Conservation (phyloP, 2,113 vertebrate genomes). For the Leptosomus discolor region DNA sequence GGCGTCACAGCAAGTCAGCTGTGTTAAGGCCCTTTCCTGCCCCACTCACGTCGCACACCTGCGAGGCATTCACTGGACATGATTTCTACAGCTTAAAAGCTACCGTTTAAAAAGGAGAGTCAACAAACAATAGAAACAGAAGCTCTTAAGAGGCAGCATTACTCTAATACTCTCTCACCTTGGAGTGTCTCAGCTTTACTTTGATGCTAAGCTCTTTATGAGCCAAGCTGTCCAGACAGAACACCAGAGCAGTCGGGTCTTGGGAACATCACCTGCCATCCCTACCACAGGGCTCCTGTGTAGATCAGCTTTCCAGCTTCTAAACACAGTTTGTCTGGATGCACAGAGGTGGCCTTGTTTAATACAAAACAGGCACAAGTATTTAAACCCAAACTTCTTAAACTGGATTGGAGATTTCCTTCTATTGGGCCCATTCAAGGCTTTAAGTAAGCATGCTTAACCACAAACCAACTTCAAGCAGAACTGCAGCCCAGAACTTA, state of each 20-base stretch:
- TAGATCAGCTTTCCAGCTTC: background rate
- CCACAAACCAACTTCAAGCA: background rate
- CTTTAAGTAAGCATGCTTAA: background rate
- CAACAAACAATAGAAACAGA: background rate
- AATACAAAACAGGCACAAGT: background rate
- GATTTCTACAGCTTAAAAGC: background rate
- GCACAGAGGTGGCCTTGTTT: background rate
- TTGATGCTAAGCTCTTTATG: background rate
- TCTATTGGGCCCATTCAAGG: background rate
- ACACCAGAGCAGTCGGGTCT: background rate
- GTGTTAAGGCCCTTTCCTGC: background rate
- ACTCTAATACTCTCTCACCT: background rate
- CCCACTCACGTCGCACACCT: background rate
- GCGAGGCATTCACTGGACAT: fast-evolving
- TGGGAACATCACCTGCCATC: background rate
- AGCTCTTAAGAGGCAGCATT: background rate
- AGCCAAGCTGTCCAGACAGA: background rate
- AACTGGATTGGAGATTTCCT: no score
- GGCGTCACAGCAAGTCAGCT: background rate
- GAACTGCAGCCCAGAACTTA: background rate
- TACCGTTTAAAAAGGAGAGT: background rate
- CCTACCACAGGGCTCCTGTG: fast-evolving
- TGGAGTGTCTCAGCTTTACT: background rate
- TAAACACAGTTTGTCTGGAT: fast-evolving
- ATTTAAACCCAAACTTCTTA: background rate